Base-by-base conservation (phyloP, 2,797 vertebrate genomes). In the Schizopygopsis malacanthus region DNA sequence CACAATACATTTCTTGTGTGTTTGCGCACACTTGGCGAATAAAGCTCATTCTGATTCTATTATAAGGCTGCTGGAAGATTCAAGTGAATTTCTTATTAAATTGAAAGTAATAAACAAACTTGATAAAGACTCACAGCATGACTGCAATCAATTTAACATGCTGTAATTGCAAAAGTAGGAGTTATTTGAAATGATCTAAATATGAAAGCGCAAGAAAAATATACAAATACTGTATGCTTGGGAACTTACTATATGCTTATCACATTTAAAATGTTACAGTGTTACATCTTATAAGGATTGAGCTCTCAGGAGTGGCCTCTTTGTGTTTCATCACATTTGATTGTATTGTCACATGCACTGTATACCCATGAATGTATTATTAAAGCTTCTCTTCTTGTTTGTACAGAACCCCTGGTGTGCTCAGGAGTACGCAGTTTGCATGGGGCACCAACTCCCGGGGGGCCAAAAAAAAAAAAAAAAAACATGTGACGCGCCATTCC, bases 281-380 rank as follows among this genome's bases (percentile, higher is more conserved):
- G n/a, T 73, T 73, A 33, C 33, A 54, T 56, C 28, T 56, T 56
- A 22, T 77, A 77, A 33, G 0, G 10, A 77, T 3, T 4, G 20
- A 39, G 75, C 3, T 54, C 50, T 56, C 50, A 22, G 25, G n/a
- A 33, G 50, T 39, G 18, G 33, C 20, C 6, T 56, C 20, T 77
- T 56, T 77, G 50, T 39, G 33, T 77, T 77, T 56, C 11, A 22
- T 15, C 33, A 22, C 33, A 54, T 77, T 77, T 77, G 20, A 22
- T 77, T 54, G 52, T 56, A 77, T 39, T 77, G 75, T 56, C 33
- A 39, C 73, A 39, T 56, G 28, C 18, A 56, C 39, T 56, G 73
- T 39, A 12, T 18, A 77, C 20, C 28, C 18, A 77, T 39, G 33
- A 56, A 39, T 77, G 33, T 15, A 77, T 77, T 13, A 77, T 77